phyloP scores from a whole-genome alignment of 2,113 vertebrate species.

The Dipodomys merriami region DNA sequence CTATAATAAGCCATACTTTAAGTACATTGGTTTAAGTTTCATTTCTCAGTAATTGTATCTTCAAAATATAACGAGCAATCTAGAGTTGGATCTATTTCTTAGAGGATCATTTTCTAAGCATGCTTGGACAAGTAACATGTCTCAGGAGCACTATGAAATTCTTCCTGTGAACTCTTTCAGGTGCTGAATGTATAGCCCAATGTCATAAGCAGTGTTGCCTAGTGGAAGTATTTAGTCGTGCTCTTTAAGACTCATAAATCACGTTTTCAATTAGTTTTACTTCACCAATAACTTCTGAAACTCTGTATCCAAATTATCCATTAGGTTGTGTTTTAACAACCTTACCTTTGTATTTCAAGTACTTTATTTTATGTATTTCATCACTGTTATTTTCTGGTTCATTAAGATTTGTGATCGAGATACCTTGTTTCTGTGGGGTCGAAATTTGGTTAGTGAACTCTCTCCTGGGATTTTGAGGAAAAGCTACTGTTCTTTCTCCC shows the following conservation, averaged over 20 bases:
- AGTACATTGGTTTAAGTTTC: background rate
- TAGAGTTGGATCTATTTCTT: background rate
- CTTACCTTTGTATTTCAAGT: slow-evolving; percentile 36
- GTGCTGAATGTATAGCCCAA: background rate
- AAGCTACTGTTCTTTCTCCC: background rate
- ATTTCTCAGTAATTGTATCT: background rate
- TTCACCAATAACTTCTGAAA: slow-evolving; percentile 47
- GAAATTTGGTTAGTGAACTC: background rate
- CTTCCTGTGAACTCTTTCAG: background rate
- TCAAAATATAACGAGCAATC: background rate
- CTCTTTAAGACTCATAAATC: slow-evolving; percentile 20
- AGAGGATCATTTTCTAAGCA: background rate
- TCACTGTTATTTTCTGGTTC: slow-evolving; percentile 34
- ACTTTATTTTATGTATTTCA: slow-evolving; percentile 59
- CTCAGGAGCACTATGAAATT: background rate
- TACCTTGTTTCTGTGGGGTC: background rate
- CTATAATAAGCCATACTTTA: background rate
- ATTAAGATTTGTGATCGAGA: slow-evolving; percentile 61
- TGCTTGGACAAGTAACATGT: background rate
- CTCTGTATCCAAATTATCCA: slow-evolving; percentile 46
- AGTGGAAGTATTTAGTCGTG: background rate
- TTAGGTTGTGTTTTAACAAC: slow-evolving; percentile 56
- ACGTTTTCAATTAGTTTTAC: slow-evolving; percentile 61
- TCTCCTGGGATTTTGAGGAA: background rate
- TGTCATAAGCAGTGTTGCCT: background rate